Evolutionary conservation across 2,113 vertebrate species (phyloP), one percentile per base, ranked within the genome.

Genomic region (Ailurus styani): DNA sequence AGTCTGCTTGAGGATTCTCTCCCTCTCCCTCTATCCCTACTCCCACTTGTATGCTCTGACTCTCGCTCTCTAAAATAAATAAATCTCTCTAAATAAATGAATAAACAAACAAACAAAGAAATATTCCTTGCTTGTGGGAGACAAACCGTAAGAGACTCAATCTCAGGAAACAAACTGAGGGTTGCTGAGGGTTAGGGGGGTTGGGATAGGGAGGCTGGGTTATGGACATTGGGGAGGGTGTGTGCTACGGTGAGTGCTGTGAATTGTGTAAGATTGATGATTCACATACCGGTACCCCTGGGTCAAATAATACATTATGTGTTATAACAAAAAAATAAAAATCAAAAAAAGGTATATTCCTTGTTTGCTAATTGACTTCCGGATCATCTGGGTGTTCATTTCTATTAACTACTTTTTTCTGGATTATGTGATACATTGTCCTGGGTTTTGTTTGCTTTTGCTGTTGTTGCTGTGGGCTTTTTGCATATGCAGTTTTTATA

Each of bases 361-460:
- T 82, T 72, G 85, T 66, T n/a, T 93, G n/a, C 18, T 87, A 78
- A 40, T 12, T n/a, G n/a, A 27, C 54, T 62, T 95, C 42, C 73
- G 27, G 13, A 13, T n/a, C 50, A 90, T 23, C 47, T 66, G n/a
- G 31, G 47, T 90, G 6, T 72, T 34, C 70, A 14, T 75, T 84
- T 84, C 45, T 75, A n/a, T 23, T 64, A 84, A 55, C 54, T 17
- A 62, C 68, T 47, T 94, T 73, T 54, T 54, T 66, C 25, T 34
- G 20, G 25, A 72, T 34, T 42, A 42, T 20, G 20, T 25, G 18
- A 89, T 47, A 66, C 37, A 84, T 52, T 84, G 37, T 62, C 47
- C 45, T 37, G 47, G n/a, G 6, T 14, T 81, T 73, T 77, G 21
- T 27, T 64, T 42, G 23, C 12, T 82, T 81, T 91, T 64, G 12